phyloP scores from a whole-genome alignment of 1,140 invertebrate species.

The Drosophila oshimai region DNA sequence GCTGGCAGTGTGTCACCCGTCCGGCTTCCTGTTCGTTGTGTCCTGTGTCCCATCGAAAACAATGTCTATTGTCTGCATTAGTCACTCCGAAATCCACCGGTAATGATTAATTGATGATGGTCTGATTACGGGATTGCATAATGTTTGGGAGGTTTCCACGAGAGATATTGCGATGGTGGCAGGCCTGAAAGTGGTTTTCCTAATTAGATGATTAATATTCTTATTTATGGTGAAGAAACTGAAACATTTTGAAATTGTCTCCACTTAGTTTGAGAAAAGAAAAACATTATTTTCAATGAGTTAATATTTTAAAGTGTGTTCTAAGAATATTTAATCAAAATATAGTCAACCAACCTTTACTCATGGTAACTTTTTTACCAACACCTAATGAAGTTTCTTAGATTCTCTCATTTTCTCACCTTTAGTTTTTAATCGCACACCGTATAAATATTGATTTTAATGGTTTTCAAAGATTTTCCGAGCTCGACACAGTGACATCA shows the following conservation, averaged over 20 bases:
- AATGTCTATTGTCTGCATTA: constrained; percentile 35
- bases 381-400: constrained; percentile 7
- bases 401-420: constrained; percentile 16
- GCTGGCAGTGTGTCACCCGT: constrained; percentile 43
- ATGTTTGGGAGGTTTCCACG: not conserved
- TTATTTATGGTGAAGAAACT: not conserved
- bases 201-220: constrained; percentile 5
- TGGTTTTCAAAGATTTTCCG: not conserved
- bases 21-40: not conserved
- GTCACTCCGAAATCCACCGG: constrained; percentile 21
- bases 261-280: too few species aligned
- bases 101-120: constrained; percentile 47
- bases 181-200: not conserved
- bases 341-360: not conserved
- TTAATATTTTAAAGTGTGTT: too few species aligned
- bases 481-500: constrained; percentile 9
- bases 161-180: not conserved
- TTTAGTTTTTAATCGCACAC: constrained; percentile 14
- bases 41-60: constrained; percentile 10
- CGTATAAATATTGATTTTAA: constrained; percentile 38
- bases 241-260: not conserved
- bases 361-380: not conserved
- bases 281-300: too few species aligned
- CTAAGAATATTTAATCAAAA: too few species aligned
- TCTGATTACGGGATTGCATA: constrained; percentile 18